Percentiles rank a stretch among this genome's conserved stretches.
Evolutionary conservation across 2,797 vertebrate species (phyloP).

Genomic region (Sebastes taczanowskii): DNA sequence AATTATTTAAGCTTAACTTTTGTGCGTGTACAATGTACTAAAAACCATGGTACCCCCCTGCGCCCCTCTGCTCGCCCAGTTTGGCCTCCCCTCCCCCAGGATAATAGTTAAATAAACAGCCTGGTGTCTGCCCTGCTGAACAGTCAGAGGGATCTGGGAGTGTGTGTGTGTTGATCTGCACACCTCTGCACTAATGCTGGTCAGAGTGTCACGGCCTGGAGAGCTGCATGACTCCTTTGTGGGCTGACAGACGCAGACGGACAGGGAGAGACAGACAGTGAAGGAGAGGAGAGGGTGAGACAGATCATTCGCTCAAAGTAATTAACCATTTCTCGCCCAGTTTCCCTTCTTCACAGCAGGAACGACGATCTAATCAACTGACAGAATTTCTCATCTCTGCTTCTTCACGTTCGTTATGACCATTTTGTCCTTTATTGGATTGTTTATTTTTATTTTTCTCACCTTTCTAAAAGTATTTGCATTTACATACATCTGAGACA

Average conservation of each 20-base stretch:
- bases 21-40: constrained; percentile 13
- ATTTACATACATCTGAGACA: background rate
- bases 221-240: constrained; percentile 50
- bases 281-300: constrained; percentile 38
- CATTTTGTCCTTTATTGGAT: background rate
- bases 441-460: background rate
- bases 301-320: constrained; percentile 43
- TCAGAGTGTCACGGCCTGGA: constrained; percentile 46
- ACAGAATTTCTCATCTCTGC: background rate
- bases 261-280: constrained; percentile 28
- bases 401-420: background rate
- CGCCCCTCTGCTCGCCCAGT: constrained; percentile 1
- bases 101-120: constrained; percentile 77
- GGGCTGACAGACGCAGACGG: constrained; percentile 41
- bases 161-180: constrained; percentile 30
- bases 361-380: background rate
- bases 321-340: constrained; percentile 49
- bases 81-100: constrained; percentile 46
- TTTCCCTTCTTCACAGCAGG: constrained; percentile 5
- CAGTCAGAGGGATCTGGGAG: constrained; percentile 42
- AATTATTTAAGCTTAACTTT: background rate
- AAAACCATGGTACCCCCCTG: constrained; percentile 9
- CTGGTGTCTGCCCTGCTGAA: constrained; percentile 64
- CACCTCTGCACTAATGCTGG: constrained; percentile 52
- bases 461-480: background rate